These are phyloP conservation scores for Propithecus perrieri DNA, from an alignment of 2,797 vertebrate species.

Conservation along the genomic window DNA sequence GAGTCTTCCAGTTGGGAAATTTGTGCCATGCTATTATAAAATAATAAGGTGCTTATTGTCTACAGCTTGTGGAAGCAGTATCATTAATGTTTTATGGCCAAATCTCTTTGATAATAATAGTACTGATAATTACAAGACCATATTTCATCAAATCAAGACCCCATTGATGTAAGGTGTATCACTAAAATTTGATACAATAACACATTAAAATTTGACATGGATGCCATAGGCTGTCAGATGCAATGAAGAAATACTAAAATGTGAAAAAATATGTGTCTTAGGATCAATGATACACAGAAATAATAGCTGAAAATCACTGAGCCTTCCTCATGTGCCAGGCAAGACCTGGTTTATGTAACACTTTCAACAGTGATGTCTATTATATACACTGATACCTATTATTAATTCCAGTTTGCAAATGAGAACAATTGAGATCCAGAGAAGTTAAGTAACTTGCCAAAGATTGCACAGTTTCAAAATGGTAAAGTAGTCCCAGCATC, in stretches of 20 bases:
- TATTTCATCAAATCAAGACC: slow-evolving; percentile 15
- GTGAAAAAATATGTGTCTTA: background rate
- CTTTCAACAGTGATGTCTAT: background rate
- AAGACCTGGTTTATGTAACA: background rate
- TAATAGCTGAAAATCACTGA: background rate
- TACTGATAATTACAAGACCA: background rate
- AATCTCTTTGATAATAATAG: background rate
- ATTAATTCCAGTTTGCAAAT: background rate
- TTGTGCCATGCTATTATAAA: background rate
- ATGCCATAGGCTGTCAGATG: background rate
- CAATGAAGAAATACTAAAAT: background rate
- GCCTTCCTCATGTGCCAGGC: fast-evolving
- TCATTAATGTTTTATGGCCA: slow-evolving; percentile 3
- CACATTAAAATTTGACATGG: background rate
- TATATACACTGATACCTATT: background rate
- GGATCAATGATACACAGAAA: background rate
- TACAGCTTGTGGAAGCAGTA: background rate
- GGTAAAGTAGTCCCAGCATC: background rate
- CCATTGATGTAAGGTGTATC: background rate
- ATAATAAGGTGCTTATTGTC: background rate
- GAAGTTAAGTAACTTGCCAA: background rate
- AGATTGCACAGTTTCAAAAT: background rate
- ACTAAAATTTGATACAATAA: background rate
- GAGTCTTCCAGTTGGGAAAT: background rate
- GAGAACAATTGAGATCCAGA: background rate